Base-by-base conservation (phyloP, 2,797 vertebrate species). In the Argya squamiceps region DNA sequence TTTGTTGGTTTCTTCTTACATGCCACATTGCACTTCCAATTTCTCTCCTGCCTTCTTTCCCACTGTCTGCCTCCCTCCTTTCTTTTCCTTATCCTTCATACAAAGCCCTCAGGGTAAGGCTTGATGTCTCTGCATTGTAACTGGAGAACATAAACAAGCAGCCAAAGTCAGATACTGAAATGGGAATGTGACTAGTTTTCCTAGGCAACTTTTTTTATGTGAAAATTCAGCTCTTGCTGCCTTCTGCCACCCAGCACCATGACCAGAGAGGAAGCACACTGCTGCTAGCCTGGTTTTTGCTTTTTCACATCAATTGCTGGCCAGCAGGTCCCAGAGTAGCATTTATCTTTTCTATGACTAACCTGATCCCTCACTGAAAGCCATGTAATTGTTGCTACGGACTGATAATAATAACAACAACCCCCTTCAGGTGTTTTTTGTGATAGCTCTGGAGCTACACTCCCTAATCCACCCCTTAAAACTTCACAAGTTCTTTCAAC, bases 1-100 rank as follows among this genome's bases (percentile, higher is more conserved):
- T 79, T 86, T 4, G 1, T 79, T 43, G 34, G 1, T 53, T 34
- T 89, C 15, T 78, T 77, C 23, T 36, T 70, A 18, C 3, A 2
- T 1, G 2, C 3, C 4, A 0, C n/a, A 15, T 24, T 3, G 0
- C 41, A 32, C 3, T 90, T 88, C 5, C n/a, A 69, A 0, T 53
- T 64, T 80, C 15, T 60, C 19, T 86, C 15, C 20, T 15, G 2
- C 44, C 41, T 69, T 75, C 15, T 88, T 12, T 75, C 15, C 26
- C 27, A 18, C 4, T 32, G 22, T 53, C 19, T 64, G 15, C 1
- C 30, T 60, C 11, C 53, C 11, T 86, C 15, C 21, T 69, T 67
- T 89, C 2, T 79, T 46, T 78, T 67, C 68, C 12, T 39, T 63
- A 23, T 11, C 14, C 32, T 73, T 87, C 19, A 11, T 36, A 55